Evolutionary conservation across 2,797 vertebrate species (phyloP).

Genomic region (Tenualosa ilisha): DNA sequence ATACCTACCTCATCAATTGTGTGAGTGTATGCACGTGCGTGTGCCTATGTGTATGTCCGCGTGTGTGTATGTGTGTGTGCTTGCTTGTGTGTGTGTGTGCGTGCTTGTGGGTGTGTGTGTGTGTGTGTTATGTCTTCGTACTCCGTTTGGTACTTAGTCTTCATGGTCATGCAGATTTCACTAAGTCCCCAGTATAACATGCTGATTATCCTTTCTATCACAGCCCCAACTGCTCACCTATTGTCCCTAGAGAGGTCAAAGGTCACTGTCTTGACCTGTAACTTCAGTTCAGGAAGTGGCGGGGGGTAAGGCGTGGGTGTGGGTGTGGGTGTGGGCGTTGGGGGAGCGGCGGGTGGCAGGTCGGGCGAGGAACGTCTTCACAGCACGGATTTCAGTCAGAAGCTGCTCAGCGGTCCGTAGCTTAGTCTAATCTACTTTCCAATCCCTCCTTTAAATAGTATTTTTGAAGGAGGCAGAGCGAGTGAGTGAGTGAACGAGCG

Average conservation of each 20-base stretch:
- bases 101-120: not conserved
- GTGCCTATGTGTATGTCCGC: not conserved
- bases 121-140: not conserved
- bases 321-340: not conserved
- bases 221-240: not conserved
- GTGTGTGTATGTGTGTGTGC: not conserved
- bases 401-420: constrained; percentile 30
- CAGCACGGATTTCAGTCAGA: constrained; percentile 37
- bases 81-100: not conserved
- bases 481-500: not conserved
- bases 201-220: not conserved
- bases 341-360: not conserved
- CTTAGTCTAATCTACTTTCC: constrained; percentile 48
- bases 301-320: not conserved
- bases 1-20: not conserved
- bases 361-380: not conserved
- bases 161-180: not conserved
- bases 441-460: constrained; percentile 50
- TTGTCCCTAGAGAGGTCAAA: not conserved
- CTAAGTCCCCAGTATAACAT: not conserved
- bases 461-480: constrained; percentile 25
- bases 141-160: not conserved
- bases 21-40: not conserved
- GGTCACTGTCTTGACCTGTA: not conserved
- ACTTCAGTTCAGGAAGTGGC: not conserved